These are phyloP conservation scores for Melanotaenia pygmaea DNA, from an alignment of 2,797 vertebrate genomes.

Conservation along the genomic window DNA sequence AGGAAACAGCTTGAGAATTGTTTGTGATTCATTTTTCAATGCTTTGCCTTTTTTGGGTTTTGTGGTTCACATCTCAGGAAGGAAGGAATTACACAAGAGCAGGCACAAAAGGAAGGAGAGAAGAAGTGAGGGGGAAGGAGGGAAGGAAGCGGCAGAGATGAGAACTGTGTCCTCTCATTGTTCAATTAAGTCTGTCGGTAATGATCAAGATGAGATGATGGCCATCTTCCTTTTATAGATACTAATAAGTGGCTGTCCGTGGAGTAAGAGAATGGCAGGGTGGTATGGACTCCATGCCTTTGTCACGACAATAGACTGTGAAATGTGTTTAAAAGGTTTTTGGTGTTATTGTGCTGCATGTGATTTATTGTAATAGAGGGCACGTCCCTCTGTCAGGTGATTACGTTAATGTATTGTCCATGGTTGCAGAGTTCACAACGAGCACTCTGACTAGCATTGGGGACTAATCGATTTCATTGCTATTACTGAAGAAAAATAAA, in stretches of 20 bases:
- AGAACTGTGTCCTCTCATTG: slow-evolving; percentile 92
- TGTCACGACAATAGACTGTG: slow-evolving; percentile 35
- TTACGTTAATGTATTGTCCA: slow-evolving; percentile 75
- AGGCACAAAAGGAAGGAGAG: slow-evolving; percentile 52
- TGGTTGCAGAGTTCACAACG: slow-evolving; percentile 75
- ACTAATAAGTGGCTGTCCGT: slow-evolving; percentile 69
- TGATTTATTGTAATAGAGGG: slow-evolving; percentile 69
- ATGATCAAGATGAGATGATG: slow-evolving; percentile 85
- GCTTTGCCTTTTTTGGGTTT: slow-evolving; percentile 57
- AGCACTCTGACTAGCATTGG: slow-evolving; percentile 75
- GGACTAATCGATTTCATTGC: slow-evolving; percentile 84
- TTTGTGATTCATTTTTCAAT: slow-evolving; percentile 70
- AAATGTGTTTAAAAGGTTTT: slow-evolving; percentile 48
- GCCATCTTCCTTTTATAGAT: slow-evolving; percentile 79
- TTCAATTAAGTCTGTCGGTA: slow-evolving; percentile 89
- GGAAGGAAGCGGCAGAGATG: slow-evolving; percentile 57
- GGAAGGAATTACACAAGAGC: slow-evolving; percentile 60
- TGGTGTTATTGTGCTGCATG: slow-evolving; percentile 50
- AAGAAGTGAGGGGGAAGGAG: slow-evolving; percentile 28
- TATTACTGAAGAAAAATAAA: slow-evolving; percentile 85
- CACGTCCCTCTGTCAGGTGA: slow-evolving; percentile 71
- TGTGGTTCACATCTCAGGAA: slow-evolving; percentile 60
- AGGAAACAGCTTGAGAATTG: slow-evolving; percentile 54
- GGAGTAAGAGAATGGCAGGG: slow-evolving; percentile 54
- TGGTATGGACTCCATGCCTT: slow-evolving; percentile 34